Base-by-base conservation (phyloP, 2,888 invertebrate species). In the Calameuta filiformis region DNA sequence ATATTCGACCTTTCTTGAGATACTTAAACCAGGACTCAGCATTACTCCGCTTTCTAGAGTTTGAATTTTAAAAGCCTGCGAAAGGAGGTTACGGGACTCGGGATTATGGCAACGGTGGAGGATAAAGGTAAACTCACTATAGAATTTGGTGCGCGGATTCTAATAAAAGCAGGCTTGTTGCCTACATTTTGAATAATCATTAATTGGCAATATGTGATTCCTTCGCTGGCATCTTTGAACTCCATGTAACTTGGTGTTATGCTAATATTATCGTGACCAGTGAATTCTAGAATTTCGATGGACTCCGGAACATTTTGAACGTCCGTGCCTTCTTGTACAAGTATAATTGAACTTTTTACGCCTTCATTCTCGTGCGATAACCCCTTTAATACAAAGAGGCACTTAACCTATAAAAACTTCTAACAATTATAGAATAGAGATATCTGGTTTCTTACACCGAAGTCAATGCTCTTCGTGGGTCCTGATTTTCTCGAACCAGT, bases 171-270 rank as follows among this genome's bases (percentile, higher is more conserved):
- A 0, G 86, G 80, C 35, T 85, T 86, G 12, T 83, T 85, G 4
- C 92, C 92, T 12, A 85, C 81, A 81, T 93, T 93, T 77, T 87
- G 89, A 15, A 93, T 87, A 0, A 81, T 88, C 33, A 93, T 80
- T 3, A 81, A 83, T 80, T 90, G 83, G 2, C 85, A 79, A 79
- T 90, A 91, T 1, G 79, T 81, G 75, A 92, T 89, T 11, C 92
- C 92, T 82, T 92, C 92, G 74, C 88, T 91, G 9, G 92, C 92
- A 81, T 92, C 90, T n/a, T 83, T 83, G 79, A 93, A 93, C 73
- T 88, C 81, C 83, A 93, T 89, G n/a, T 80, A 86, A 37, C 83
- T 80, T 3, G 93, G 93, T 3, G 84, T 84, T 12, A 93, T 90
- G 73, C 87, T 81, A 1, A 93, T 89, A 35, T 88, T 83, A 68